Conservation (phyloP, 2,113 vertebrate species). For the Siniperca knerii region DNA sequence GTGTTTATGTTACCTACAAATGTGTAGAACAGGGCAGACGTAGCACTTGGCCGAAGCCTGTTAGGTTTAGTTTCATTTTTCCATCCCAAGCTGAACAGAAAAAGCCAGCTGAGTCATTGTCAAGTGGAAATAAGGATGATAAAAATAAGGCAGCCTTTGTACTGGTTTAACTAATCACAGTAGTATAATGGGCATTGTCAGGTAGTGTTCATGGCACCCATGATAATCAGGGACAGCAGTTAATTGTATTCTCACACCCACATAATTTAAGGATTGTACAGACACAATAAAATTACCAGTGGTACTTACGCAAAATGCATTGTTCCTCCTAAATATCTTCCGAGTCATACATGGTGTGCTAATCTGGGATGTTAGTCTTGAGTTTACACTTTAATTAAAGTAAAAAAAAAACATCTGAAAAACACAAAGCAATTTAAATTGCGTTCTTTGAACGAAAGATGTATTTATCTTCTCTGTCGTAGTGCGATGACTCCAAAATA, state of each 20-base stretch:
- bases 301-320: slow-evolving; percentile 12
- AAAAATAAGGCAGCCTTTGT: slow-evolving; percentile 6
- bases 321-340: slow-evolving; percentile 20
- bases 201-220: not conserved
- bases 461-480: not conserved
- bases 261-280: slow-evolving; percentile 25
- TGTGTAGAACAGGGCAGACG: not conserved
- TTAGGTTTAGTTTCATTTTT: slow-evolving; percentile 10
- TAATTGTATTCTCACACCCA: slow-evolving; percentile 48
- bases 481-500: not conserved
- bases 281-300: slow-evolving; percentile 34
- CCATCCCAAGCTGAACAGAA: not conserved
- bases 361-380: slow-evolving; percentile 12
- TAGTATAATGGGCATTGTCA: not conserved
- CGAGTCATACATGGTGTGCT: slow-evolving; percentile 9
- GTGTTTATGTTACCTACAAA: slow-evolving; percentile 4
- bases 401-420: not conserved
- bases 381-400: slow-evolving; percentile 21
- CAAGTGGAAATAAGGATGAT: not conserved
- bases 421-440: not conserved
- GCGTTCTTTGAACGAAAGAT: not conserved
- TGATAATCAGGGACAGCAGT: not conserved
- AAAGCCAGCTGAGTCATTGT: slow-evolving; percentile 9
- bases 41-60: slow-evolving; percentile 6
- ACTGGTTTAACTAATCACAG: slow-evolving; percentile 19